phyloP scores from a whole-genome alignment of 2,797 vertebrate species.

The Hyperoplus immaculatus region DNA sequence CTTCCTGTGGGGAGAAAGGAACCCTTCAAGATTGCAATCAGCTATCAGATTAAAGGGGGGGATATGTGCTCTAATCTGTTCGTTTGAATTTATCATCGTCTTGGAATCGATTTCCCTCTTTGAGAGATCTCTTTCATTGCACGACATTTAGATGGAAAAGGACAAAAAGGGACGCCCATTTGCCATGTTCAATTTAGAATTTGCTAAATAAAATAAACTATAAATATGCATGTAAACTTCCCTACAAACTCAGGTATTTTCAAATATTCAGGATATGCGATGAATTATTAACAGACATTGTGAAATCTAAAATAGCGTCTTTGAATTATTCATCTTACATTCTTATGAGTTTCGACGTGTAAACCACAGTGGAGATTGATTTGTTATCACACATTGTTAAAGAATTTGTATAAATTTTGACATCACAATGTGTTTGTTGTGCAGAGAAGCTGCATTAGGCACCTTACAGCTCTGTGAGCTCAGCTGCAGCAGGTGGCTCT shows the following conservation, averaged over 20 bases:
- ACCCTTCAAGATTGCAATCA: constrained; percentile 60
- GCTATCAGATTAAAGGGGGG: constrained; percentile 41
- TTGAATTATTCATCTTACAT: constrained; percentile 79
- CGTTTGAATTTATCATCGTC: constrained; percentile 15
- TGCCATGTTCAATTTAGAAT: constrained; percentile 21
- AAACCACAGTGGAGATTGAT: constrained; percentile 55
- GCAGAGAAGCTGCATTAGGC: constrained; percentile 6
- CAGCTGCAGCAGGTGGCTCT: constrained; percentile 60
- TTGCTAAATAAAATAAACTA: constrained; percentile 32
- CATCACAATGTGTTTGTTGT: constrained; percentile 15
- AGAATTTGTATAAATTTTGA: constrained; percentile 14
- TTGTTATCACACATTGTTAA: constrained; percentile 41
- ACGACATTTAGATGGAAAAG: constrained; percentile 7
- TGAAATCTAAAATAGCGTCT: constrained; percentile 77
- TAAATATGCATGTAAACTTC: constrained; percentile 56
- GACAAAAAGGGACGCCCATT: background rate
- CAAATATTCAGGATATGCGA: constrained; percentile 66
- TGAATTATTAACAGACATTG: constrained; percentile 82
- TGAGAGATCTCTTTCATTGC: constrained; percentile 22
- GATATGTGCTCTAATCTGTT: constrained; percentile 29
- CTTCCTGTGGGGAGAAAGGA: constrained; percentile 41
- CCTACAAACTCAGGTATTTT: constrained; percentile 68
- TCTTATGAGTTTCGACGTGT: constrained; percentile 62
- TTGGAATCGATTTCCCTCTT: constrained; percentile 22
- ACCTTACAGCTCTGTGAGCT: constrained; percentile 22